Evolutionary conservation across 2,113 vertebrate species (phyloP), one percentile per base, ranked within the genome.

Genomic region (Dicrurus megarhynchus): DNA sequence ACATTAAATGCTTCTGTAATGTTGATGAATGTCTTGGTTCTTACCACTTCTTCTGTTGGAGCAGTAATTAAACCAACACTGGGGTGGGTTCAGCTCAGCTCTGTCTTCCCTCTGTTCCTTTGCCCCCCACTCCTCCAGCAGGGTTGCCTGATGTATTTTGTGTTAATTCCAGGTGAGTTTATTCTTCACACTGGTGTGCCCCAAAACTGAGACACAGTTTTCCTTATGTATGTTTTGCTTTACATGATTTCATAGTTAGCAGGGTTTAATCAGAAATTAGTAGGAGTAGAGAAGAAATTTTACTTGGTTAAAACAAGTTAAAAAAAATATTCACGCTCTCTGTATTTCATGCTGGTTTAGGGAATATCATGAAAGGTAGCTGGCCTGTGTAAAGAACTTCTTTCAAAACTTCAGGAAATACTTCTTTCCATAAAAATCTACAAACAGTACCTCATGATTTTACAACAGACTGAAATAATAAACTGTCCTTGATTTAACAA

Each of bases 1-100:
- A 81, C 46, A 7, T 94, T 56, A 64, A 81, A 82, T 55, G 56
- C 26, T 75, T 77, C 68, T 75, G n/a, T 76, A 89, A n/a, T 35
- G 57, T 30, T 93, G 94, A 92, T 86, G 64, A 73, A 95, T 90
- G 56, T 65, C 84, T 82, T 32, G 15, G 26, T 94, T 94, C 82
- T 87, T 49, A 49, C 18, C 41, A 11, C 21, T 46, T n/a, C 50
- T 76, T 84, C 50, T 90, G 3, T 44, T 19, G 64, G 78, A 96
- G 12, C 55, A 80, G 82, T 93, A 91, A 94, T 94, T 95, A 90
- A 96, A 94, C 21, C 69, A 87, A 6, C 28, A 1, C 74, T 32
- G 57, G n/a, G 41, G 53, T 73, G 47, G 19, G 50, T 88, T 76
- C 50, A 35, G 30, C 32, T 91, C 44, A 35, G 61, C 69, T 57